These are phyloP conservation scores for Lasioglossum malachurum DNA, from an alignment of 2,888 invertebrate genomes.

Conservation along the genomic window DNA sequence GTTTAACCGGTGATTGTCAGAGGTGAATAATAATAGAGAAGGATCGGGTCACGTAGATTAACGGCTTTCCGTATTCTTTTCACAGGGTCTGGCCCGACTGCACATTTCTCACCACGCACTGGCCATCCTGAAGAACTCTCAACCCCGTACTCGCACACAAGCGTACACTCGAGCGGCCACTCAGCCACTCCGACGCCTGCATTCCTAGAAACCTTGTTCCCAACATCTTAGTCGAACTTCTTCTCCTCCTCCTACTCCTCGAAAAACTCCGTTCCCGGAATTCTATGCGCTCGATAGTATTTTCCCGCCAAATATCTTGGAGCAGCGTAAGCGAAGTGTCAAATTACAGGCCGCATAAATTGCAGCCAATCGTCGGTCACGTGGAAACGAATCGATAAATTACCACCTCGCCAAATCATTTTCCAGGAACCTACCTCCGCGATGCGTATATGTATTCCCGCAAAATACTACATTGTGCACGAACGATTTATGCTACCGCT, in stretches of 20 bases:
- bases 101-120: conserved; percentile 4
- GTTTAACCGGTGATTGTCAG: not conserved
- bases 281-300: not conserved
- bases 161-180: not conserved
- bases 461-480: not conserved
- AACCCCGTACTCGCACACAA: conserved; percentile 12
- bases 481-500: not conserved
- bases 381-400: conserved; percentile 17
- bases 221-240: conserved; percentile 22
- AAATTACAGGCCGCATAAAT: not conserved
- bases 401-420: not conserved
- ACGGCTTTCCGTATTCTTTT: conserved; percentile 11
- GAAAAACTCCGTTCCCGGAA: conserved; percentile 12
- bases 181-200: conserved; percentile 23
- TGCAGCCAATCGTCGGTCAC: not conserved
- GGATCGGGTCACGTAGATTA: conserved; percentile 2
- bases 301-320: conserved; percentile 16
- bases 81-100: conserved; percentile 10
- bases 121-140: conserved; percentile 5
- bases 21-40: conserved; percentile 9
- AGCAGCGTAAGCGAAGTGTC: not conserved
- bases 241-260: not conserved
- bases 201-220: conserved; percentile 26
- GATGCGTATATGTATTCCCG: not conserved
- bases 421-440: not conserved